Evolutionary conservation across 2,797 vertebrate genomes (phyloP), one percentile per base, ranked within the genome.

Genomic region (Cirrhinus mrigala): DNA sequence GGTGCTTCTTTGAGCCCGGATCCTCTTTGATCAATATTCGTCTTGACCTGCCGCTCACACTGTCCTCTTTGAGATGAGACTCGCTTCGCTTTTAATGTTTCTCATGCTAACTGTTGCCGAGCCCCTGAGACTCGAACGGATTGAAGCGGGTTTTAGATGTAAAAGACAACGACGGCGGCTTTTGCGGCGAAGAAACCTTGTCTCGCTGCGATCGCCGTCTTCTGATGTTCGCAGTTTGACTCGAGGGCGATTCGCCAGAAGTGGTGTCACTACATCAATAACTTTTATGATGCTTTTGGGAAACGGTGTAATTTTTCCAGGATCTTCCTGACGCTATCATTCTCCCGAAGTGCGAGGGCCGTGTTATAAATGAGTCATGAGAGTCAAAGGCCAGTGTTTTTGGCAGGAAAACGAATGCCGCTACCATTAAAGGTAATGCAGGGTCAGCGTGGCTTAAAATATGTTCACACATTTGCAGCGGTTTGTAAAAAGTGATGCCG

Each of bases 1-100:
- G 88, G 88, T 88, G 89, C 84, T 84, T 83, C 24, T 80, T 54
- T 71, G 89, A 80, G 70, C 81, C 73, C 62, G 79, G 89, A 87
- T 91, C 86, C 74, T 78, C 60, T 81, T 71, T 82, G 74, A 93
- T 93, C 89, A 87, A 91, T 89, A 92, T 94, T 94, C 91, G 93
- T 91, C 87, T 86, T 89, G 87, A 82, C 88, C 89, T 92, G 90
- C 89, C 83, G 88, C 89, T 83, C 83, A 89, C 83, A 89, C 84
- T 29, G 88, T 91, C 54, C 6, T 88, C 82, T 91, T 92, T 89
- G 89, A 92, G 87, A 91, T 81, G 85, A 68, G 62, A 90, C 87
- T 90, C 86, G 78, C 89, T 91, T 92, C 93, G 92, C 88, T 92
- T 93, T 85, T 90, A 86, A 88, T 92, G 82, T 82, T 86, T 81